phyloP scores from a whole-genome alignment of 2,888 invertebrate genomes.

The Pachymerium ferrugineum region DNA sequence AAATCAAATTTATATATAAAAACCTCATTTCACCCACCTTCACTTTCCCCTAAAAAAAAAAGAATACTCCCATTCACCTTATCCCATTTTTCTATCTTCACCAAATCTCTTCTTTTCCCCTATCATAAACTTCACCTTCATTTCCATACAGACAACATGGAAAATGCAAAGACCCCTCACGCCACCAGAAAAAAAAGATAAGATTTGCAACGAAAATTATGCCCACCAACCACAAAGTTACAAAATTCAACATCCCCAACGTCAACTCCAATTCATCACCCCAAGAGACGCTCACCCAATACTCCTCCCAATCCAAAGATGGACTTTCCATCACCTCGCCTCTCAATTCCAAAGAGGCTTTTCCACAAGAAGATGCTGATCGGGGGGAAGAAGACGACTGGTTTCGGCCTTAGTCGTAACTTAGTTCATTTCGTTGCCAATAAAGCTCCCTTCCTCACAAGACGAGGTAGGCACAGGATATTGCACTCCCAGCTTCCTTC shows the following conservation, averaged over 20 bases:
- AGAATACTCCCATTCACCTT: constrained; percentile 4
- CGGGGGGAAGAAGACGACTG: background rate
- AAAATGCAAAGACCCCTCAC: background rate
- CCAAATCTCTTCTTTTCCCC: background rate
- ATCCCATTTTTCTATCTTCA: background rate
- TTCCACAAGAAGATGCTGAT: background rate
- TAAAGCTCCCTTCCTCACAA: constrained; percentile 7
- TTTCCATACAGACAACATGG: constrained; percentile 4
- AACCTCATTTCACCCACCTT: background rate
- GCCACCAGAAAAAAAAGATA: background rate
- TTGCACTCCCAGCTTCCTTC: background rate
- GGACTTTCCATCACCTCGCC: background rate
- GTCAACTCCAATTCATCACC: background rate
- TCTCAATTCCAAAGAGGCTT: constrained; percentile 1
- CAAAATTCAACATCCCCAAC: background rate
- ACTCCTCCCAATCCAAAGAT: background rate
- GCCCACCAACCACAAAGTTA: constrained; percentile 13
- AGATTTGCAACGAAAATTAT: constrained; percentile 8
- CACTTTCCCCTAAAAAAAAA: background rate
- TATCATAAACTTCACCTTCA: background rate
- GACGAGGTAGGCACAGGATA: background rate
- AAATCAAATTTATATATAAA: background rate
- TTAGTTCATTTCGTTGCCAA: constrained; percentile 8
- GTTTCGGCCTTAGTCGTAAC: background rate
- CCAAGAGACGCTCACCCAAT: background rate